Evolutionary conservation across 2,113 vertebrate genomes (phyloP), one percentile per base, ranked within the genome.

Genomic region (Alaudala cheleensis): DNA sequence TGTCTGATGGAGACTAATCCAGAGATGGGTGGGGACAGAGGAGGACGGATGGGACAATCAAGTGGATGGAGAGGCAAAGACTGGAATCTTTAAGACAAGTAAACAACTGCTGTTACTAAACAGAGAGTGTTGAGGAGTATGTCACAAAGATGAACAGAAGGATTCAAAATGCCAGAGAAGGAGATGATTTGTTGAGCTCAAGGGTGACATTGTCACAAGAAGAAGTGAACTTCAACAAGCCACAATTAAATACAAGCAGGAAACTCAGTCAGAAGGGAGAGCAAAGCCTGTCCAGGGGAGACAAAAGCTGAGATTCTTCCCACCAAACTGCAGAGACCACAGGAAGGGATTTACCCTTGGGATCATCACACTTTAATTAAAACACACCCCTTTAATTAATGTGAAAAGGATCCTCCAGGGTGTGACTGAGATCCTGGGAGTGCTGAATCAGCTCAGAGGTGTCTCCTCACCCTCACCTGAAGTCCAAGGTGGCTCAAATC

Each of bases 111-210:
- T 94, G 71, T 86, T 83, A 33, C 76, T 90, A 61, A 93, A 82
- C n/a, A 84, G 54, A 37, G 11, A 45, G 26, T 77, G 58, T 77
- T 81, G 88, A 90, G 64, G 47, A 33, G 42, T 92, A 21, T 71
- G 82, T 51, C 80, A 73, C 82, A 76, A 93, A 76, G 58, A 92
- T 47, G 94, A 94, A 88, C 67, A 66, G 81, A 82, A 90, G 56
- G 58, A 90, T 73, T 91, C 80, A 93, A 88, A 90, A 81, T 92
- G 84, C 76, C 72, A 81, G 71, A 58, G 77, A 39, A 86, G 39
- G 29, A 77, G 64, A 81, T 80, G 71, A 91, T 95, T 83, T 88
- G 91, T 85, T 84, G 66, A 94, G 42, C 86, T 96, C 69, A 71
- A 25, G 67, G 64, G 65, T 62, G 80, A 42, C 64, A 29, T 0